Conservation (phyloP, 2,113 vertebrate genomes). For the Antechinus stuartii region DNA sequence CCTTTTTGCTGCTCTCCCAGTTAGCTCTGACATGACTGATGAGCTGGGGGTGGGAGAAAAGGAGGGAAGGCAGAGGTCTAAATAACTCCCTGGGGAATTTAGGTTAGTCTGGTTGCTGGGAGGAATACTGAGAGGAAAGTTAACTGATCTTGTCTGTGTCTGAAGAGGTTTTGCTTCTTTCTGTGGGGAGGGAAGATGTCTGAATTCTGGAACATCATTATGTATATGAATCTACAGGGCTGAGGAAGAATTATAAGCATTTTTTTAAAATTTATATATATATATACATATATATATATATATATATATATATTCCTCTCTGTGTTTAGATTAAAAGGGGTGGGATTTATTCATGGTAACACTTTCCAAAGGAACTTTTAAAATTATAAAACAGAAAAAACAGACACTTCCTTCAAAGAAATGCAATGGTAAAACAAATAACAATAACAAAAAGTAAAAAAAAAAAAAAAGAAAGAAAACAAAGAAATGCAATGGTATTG, state of each 20-base stretch:
- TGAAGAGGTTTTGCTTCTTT: background rate
- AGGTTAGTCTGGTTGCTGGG: background rate
- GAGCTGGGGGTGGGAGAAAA: background rate
- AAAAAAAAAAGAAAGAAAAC: too few species aligned
- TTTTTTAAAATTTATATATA: background rate
- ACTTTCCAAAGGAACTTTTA: background rate
- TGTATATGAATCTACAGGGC: background rate
- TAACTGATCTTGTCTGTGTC: background rate
- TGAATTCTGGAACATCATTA: background rate
- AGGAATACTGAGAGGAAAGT: slow-evolving; percentile 19
- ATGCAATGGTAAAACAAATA: background rate
- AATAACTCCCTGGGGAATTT: slow-evolving; percentile 7
- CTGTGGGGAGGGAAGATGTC: background rate
- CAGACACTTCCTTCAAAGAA: slow-evolving; percentile 18
- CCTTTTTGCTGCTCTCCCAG: background rate
- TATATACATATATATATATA: background rate
- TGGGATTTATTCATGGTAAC: background rate
- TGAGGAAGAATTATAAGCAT: background rate
- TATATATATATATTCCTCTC: background rate
- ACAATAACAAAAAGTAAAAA: too few species aligned
- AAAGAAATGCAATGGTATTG: background rate
- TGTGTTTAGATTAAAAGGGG: background rate
- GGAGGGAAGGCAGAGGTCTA: background rate
- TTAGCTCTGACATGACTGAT: background rate
- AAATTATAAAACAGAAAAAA: slow-evolving; percentile 8